Conservation (phyloP, 2,797 vertebrate species). For the Anniella stebbinsi region DNA sequence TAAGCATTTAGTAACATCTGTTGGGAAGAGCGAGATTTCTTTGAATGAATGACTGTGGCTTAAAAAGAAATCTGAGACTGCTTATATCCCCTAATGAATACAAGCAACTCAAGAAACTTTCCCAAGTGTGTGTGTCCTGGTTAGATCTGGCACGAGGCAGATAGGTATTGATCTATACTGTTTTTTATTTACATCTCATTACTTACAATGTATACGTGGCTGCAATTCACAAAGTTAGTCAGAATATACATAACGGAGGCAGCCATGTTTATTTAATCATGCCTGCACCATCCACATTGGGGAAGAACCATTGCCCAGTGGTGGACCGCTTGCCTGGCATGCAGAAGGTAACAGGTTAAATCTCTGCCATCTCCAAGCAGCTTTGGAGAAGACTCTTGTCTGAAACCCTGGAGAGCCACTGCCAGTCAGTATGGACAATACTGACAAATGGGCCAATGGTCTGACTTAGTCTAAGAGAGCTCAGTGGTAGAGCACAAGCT, state of each 20-base stretch:
- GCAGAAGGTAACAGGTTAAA: too few relatives aligned
- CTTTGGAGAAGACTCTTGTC: too few relatives aligned
- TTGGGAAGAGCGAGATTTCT: constrained; percentile 59
- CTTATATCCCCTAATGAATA: constrained; percentile 28
- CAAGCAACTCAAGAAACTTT: constrained; percentile 27
- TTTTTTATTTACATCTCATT: constrained; percentile 1
- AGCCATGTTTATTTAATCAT: background rate
- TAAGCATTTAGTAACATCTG: constrained; percentile 74
- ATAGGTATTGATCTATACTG: constrained; percentile 46
- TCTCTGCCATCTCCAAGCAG: too few relatives aligned
- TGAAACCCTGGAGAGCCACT: too few relatives aligned
- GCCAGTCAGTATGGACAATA: too few relatives aligned
- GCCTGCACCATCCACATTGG: background rate
- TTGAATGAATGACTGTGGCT: constrained; percentile 54
- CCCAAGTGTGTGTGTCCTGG: background rate
- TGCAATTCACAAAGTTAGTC: background rate
- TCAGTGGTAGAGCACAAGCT: too few relatives aligned
- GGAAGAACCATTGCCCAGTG: too few relatives aligned
- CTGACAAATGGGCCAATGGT: too few relatives aligned
- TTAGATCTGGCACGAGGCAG: constrained; percentile 10
- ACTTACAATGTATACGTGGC: background rate
- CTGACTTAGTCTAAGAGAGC: too few relatives aligned
- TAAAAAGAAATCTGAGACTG: constrained; percentile 47
- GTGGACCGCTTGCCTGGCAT: too few relatives aligned
- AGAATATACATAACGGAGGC: background rate